phyloP scores from a whole-genome alignment of 2,888 invertebrate species.

The Oithona nana region DNA sequence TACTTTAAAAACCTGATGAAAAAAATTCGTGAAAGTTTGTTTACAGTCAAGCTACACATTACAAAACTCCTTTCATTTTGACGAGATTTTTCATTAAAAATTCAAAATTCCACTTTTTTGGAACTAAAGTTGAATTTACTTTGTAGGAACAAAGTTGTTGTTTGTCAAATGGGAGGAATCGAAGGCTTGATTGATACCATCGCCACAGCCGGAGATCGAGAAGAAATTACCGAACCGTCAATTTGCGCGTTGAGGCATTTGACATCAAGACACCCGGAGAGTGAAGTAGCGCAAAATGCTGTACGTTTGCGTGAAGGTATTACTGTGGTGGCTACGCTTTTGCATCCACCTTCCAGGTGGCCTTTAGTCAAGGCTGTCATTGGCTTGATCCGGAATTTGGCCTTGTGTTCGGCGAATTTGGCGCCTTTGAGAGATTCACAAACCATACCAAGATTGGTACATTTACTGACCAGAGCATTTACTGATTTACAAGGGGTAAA shows the following conservation, averaged over 20 bases:
- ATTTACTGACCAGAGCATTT: slow-evolving; percentile 77
- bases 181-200: slow-evolving; percentile 86
- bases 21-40: too few species aligned
- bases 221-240: slow-evolving; percentile 96
- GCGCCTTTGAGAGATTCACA: slow-evolving; percentile 80
- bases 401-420: slow-evolving; percentile 84
- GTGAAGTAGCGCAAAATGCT: slow-evolving; percentile 92
- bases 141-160: slow-evolving; percentile 74
- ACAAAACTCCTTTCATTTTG: too few species aligned
- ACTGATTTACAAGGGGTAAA: slow-evolving; percentile 78
- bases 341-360: slow-evolving; percentile 92
- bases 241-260: slow-evolving; percentile 87
- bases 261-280: slow-evolving; percentile 60
- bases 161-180: slow-evolving; percentile 81
- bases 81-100: too few species aligned
- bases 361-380: slow-evolving; percentile 56
- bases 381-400: slow-evolving; percentile 79
- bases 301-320: slow-evolving; percentile 80
- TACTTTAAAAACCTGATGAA: too few species aligned
- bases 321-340: slow-evolving; percentile 70
- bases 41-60: too few species aligned
- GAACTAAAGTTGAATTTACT: too few species aligned
- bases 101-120: too few species aligned
- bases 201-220: slow-evolving; percentile 74
- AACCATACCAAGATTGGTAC: slow-evolving; percentile 76